A percentile compares a stretch with the other conserved stretches of the same genome.
Evolutionary conservation across 2,888 invertebrate species (phyloP).

Genomic region (Eupithecia vulgata): DNA sequence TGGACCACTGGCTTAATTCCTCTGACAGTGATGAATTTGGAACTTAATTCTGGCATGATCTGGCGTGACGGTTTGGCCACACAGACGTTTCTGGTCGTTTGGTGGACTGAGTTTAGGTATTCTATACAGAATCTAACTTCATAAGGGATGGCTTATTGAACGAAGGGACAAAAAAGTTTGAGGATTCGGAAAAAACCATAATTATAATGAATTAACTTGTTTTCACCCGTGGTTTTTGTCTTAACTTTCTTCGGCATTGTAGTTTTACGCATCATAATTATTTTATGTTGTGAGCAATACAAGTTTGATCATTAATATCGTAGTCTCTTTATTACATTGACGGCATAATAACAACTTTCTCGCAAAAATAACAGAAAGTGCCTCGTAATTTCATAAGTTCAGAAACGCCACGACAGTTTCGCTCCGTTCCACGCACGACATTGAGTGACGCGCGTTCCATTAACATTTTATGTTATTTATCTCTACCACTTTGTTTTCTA

Average conservation of each 20-base stretch:
- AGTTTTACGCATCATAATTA: not conserved
- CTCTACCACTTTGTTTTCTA: slow-evolving; percentile 1
- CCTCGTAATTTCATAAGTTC: slow-evolving; percentile 14
- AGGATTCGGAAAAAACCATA: not conserved
- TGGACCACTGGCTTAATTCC: not conserved
- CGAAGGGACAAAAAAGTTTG: not conserved
- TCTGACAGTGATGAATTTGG: not conserved
- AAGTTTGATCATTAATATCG: not conserved
- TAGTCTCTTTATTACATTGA: not conserved
- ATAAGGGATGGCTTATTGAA: not conserved
- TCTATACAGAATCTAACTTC: not conserved
- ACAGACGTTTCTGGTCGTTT: not conserved
- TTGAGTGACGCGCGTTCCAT: slow-evolving; percentile 26
- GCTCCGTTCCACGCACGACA: slow-evolving; percentile 23
- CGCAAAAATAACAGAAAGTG: slow-evolving; percentile 2
- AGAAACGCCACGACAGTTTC: slow-evolving; percentile 23
- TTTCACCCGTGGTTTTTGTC: not conserved
- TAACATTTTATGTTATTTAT: slow-evolving; percentile 21
- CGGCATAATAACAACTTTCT: not conserved
- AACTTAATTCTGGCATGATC: not conserved
- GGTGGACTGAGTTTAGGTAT: not conserved
- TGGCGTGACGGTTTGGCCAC: not conserved
- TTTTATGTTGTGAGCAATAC: not conserved
- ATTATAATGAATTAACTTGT: not conserved
- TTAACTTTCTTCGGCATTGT: not conserved